Base-by-base conservation (phyloP, 2,113 vertebrate genomes). In the Entomyzon cyanotis region DNA sequence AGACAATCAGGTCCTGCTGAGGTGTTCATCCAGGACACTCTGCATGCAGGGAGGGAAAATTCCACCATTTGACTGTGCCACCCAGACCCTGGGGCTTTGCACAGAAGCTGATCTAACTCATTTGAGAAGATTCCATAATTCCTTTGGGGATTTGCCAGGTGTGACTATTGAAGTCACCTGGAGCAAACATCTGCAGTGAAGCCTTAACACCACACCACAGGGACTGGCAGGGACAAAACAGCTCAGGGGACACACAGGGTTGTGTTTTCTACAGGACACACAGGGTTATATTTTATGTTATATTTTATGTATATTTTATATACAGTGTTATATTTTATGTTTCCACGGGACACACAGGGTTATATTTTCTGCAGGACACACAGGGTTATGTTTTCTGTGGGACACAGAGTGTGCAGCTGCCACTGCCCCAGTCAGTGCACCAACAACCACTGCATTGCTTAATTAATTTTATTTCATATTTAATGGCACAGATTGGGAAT, bases 161-260 rank as follows among this genome's bases (percentile, higher is more conserved):
- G 31, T 21, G 68, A 55, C 65, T 33, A 28, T 0, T 56, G 82
- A 59, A 90, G 65, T 30, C 28, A 73, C 52, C 15, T 0, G 3
- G 27, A 94, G 22, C 10, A 70, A 93, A 60, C 33, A 60, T 59
- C 76, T 86, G 75, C 74, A 69, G 7, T 0, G 10, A 82, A 41
- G 59, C 17, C 49, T 27, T 0, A 12, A 1, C 5, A 39, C 46
- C 90, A 21, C 63, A 77, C 37, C 89, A n/a, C 20, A 1, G 0
- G 2, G 75, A 4, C 41, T 7, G 21, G 15, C 73, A n/a, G 31
- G 0, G 14, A 7, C 65, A 2, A 1, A 49, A 37, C 56, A 59
- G 58, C 63, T 12, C 1, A 6, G 21, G 1, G 56, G 52, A n/a
- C 31, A 47, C 39, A 8, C 3, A 13, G 22, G 56, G 39, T 12